A percentile compares a stretch with the other conserved stretches of the same genome.
Evolutionary conservation across 2,113 vertebrate species (phyloP).

Genomic region (Zootoca vivipara): DNA sequence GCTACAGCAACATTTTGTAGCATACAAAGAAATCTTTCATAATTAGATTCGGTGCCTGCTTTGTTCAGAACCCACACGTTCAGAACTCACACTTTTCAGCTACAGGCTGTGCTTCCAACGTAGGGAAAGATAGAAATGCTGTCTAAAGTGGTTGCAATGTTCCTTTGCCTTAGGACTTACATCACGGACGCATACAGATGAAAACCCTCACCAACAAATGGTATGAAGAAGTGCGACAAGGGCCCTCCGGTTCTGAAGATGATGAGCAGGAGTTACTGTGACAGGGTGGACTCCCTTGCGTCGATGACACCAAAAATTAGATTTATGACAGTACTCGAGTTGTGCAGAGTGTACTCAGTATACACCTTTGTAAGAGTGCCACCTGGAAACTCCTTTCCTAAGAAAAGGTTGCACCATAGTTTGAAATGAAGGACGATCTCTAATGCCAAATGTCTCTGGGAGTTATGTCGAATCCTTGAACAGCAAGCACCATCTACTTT

Average conservation of each 20-base stretch:
- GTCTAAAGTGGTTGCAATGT: not conserved
- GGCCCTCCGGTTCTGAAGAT: conserved; percentile 95
- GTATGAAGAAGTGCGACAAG: conserved; percentile 98
- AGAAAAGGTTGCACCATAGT: not conserved
- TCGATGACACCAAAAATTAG: not conserved
- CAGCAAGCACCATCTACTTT: not conserved
- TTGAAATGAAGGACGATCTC: not conserved
- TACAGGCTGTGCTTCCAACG: not conserved
- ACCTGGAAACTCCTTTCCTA: accelerated
- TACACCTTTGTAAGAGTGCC: not conserved
- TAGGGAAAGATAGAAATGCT: accelerated
- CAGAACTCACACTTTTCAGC: not conserved
- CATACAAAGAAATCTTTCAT: not conserved
- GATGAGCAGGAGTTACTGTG: conserved; percentile 93
- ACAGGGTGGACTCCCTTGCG: not conserved
- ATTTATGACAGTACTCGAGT: not conserved
- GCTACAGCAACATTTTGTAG: not conserved
- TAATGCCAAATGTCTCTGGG: not conserved
- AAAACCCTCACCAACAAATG: conserved; percentile 98
- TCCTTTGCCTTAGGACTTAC: conserved; percentile 83
- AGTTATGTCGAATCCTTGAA: not conserved
- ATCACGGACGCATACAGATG: conserved; percentile 96
- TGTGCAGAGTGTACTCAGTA: not conserved
- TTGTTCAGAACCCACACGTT: not conserved
- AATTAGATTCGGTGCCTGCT: not conserved